Conservation (phyloP, 2,888 invertebrate genomes). For the Lymantria dispar region DNA sequence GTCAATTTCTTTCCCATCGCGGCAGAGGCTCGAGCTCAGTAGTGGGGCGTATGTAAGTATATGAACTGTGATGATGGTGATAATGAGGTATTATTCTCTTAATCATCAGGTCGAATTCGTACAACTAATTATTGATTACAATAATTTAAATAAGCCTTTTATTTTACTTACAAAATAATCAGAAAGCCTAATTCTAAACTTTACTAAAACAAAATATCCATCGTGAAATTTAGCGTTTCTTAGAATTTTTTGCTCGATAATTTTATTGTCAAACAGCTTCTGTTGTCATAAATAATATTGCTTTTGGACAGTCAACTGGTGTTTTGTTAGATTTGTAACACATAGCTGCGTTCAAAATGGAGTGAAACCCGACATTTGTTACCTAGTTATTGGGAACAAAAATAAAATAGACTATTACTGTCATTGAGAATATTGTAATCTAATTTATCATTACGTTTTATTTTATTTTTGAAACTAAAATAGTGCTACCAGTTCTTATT, state of each 20-base stretch:
- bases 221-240: conserved; percentile 30
- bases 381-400: conserved; percentile 31
- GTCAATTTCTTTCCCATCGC: too few species aligned
- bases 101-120: too few species aligned
- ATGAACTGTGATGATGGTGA: too few species aligned
- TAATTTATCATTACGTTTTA: too few species aligned
- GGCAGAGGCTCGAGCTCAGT: too few species aligned
- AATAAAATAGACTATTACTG: conserved; percentile 19
- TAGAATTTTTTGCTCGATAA: conserved; percentile 47
- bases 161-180: too few species aligned
- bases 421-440: conserved; percentile 5
- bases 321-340: conserved; percentile 62
- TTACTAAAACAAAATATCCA: conserved; percentile 13
- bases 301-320: conserved; percentile 67
- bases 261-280: conserved; percentile 60
- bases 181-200: background rate
- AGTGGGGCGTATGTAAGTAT: too few species aligned
- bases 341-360: conserved; percentile 15
- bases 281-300: conserved; percentile 70
- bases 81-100: too few species aligned
- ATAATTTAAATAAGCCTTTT: too few species aligned
- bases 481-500: too few species aligned
- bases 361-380: conserved; percentile 55
- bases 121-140: too few species aligned
- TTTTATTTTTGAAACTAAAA: too few species aligned